A percentile compares a stretch with the other conserved stretches of the same genome.
phyloP scores from a whole-genome alignment of 1,140 invertebrate species.

The Tetramorium simillimum region DNA sequence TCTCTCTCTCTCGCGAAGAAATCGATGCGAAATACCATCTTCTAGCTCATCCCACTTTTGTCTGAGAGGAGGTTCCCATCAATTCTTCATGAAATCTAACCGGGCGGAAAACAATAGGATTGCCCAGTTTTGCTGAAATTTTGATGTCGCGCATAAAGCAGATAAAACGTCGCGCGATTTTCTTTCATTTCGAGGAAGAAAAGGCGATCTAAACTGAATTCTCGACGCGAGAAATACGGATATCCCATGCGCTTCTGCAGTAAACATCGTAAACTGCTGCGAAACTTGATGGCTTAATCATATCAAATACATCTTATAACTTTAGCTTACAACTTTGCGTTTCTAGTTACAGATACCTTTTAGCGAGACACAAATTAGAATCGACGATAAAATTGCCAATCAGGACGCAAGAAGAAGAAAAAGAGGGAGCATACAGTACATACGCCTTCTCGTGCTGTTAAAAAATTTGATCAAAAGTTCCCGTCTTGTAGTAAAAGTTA shows the following conservation, averaged over 20 bases:
- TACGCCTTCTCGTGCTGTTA: background rate
- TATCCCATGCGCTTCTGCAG: background rate
- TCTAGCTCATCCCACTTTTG: background rate
- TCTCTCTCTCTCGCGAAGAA: background rate
- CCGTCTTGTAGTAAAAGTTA: conserved; percentile 22
- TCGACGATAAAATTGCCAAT: conserved; percentile 34
- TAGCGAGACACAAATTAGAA: conserved; percentile 10
- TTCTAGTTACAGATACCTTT: background rate
- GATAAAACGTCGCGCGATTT: background rate
- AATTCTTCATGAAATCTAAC: conserved; percentile 42
- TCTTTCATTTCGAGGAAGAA: background rate
- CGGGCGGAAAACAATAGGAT: conserved; percentile 46
- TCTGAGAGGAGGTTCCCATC: conserved; percentile 7
- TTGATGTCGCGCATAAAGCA: conserved; percentile 14
- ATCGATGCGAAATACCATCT: conserved; percentile 8
- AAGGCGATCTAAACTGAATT: background rate
- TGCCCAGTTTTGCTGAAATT: conserved; percentile 20
- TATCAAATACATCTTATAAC: background rate
- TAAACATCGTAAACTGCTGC: background rate
- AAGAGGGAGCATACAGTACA: background rate
- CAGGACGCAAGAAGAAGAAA: background rate
- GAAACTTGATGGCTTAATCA: background rate
- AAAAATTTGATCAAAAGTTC: conserved; percentile 46
- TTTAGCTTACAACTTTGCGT: background rate
- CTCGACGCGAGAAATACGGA: background rate